Conservation (phyloP, 2,113 vertebrate genomes). For the Sarotherodon lohbergeri region DNA sequence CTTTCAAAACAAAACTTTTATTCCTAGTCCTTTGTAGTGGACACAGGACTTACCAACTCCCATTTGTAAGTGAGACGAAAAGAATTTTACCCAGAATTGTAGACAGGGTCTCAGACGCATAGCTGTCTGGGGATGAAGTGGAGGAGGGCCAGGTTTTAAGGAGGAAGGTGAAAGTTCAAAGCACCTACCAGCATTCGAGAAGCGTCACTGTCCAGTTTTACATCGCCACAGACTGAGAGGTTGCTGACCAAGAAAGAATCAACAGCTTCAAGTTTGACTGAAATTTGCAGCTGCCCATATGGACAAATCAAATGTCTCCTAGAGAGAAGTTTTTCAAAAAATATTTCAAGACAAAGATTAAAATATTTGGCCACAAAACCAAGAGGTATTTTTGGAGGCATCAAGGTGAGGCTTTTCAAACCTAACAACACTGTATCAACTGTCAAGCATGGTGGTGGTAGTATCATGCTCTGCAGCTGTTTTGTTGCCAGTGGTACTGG, state of each 20-base stretch:
- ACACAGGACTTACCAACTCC: background rate
- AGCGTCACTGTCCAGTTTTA: background rate
- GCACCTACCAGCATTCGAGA: background rate
- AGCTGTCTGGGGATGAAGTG: background rate
- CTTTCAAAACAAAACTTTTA: background rate
- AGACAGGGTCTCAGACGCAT: background rate
- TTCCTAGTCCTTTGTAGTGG: background rate
- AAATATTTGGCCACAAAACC: background rate
- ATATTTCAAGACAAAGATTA: background rate
- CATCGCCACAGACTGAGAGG: background rate
- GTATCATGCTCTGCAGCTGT: background rate
- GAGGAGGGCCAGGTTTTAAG: background rate
- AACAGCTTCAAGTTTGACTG: background rate
- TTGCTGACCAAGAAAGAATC: background rate
- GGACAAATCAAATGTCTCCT: too few relatives aligned
- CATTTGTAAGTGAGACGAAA: background rate
- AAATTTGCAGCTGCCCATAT: too few relatives aligned
- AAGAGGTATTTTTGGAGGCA: background rate
- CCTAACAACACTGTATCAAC: background rate
- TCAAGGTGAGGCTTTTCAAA: background rate
- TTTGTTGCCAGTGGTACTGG: background rate
- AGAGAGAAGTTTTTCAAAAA: background rate
- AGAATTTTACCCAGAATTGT: background rate
- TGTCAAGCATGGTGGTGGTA: background rate
- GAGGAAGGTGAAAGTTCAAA: background rate